Evolutionary conservation across 2,113 vertebrate species (phyloP).

Genomic region (Pyrgilauda ruficollis): DNA sequence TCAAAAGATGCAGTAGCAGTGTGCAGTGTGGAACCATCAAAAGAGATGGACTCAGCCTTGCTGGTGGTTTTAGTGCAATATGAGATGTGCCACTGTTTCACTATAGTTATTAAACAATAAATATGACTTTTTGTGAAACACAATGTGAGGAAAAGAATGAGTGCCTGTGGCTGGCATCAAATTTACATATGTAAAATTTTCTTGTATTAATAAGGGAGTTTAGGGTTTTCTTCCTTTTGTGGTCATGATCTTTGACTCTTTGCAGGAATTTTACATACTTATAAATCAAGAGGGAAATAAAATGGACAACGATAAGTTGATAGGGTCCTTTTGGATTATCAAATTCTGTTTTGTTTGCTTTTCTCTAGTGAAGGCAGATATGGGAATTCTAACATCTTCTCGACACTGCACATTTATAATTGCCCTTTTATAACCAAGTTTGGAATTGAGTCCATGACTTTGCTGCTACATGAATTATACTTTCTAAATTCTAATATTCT

Average conservation of each 20-base stretch:
- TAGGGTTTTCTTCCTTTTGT: neutral
- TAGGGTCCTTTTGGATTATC: neutral
- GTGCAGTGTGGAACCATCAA: neutral
- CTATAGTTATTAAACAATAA: neutral
- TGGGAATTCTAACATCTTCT: neutral
- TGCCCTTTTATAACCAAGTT: neutral
- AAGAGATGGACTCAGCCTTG: neutral
- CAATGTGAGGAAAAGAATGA: neutral
- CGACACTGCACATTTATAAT: neutral
- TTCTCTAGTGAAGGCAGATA: neutral
- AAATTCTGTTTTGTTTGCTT: neutral
- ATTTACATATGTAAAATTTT: neutral
- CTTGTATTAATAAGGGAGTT: neutral
- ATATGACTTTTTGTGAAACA: neutral
- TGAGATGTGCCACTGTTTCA: neutral
- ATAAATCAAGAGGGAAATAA: neutral
- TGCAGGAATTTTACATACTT: neutral
- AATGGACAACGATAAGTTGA: neutral
- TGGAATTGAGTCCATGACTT: neutral
- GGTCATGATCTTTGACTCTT: neutral
- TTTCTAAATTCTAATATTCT: neutral
- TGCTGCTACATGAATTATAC: neutral
- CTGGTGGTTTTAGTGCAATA: neutral
- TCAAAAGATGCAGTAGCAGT: neutral
- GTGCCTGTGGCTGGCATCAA: neutral